Percentiles rank a stretch among this genome's conserved stretches.
Conservation (phyloP, 1,140 invertebrate species). For the Drosophila teissieri region DNA sequence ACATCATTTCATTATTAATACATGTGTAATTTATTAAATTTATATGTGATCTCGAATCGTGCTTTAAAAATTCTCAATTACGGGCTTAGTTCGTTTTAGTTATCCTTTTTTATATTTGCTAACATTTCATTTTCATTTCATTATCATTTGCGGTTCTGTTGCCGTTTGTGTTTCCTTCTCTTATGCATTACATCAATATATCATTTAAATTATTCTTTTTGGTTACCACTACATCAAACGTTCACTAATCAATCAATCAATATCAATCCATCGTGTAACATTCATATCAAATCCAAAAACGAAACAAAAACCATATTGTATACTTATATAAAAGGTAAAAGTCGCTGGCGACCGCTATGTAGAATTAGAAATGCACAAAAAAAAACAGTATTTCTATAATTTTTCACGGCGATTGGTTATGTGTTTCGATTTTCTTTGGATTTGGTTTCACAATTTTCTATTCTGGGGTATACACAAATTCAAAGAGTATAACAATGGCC, state of each 20-base stretch:
- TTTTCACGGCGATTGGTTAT: slow-evolving; percentile 27
- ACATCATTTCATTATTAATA: slow-evolving; percentile 82
- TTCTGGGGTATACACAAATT: slow-evolving; percentile 50
- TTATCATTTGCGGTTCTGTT: slow-evolving; percentile 23
- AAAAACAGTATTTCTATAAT: slow-evolving; percentile 57
- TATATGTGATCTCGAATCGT: slow-evolving; percentile 75
- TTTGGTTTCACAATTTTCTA: slow-evolving; percentile 40
- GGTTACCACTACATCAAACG: slow-evolving; percentile 48
- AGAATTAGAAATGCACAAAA: slow-evolving; percentile 54
- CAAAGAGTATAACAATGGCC: slow-evolving; percentile 42
- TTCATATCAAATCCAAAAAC: slow-evolving; percentile 71
- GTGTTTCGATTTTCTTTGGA: slow-evolving; percentile 10
- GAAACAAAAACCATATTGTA: slow-evolving; percentile 58
- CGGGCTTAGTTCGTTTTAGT: slow-evolving; percentile 57
- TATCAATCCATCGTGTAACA: slow-evolving; percentile 69
- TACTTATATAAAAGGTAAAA: slow-evolving; percentile 51
- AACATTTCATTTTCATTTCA: slow-evolving; percentile 50
- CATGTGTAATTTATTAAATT: slow-evolving; percentile 79
- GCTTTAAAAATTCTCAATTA: slow-evolving; percentile 79
- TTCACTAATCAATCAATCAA: slow-evolving; percentile 53
- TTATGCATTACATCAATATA: slow-evolving; percentile 49
- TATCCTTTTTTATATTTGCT: slow-evolving; percentile 54
- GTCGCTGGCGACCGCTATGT: slow-evolving; percentile 19
- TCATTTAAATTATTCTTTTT: slow-evolving; percentile 53
- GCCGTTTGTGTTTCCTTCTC: slow-evolving; percentile 13